phyloP scores from a whole-genome alignment of 1,140 invertebrate species.

The Plodia interpunctella region DNA sequence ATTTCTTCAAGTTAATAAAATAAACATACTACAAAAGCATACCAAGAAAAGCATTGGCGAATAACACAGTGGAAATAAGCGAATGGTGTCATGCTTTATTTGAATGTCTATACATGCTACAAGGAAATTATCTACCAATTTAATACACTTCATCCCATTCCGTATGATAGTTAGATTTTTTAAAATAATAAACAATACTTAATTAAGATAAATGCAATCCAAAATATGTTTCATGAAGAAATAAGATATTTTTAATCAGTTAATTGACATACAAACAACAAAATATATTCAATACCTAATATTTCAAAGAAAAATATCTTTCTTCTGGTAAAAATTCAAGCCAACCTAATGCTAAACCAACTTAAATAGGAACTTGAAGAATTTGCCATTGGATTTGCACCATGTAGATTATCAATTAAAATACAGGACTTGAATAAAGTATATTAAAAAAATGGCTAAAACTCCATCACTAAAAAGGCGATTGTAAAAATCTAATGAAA shows the following conservation, averaged over 20 bases:
- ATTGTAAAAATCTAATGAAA: not conserved
- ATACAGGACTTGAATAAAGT: too few species aligned
- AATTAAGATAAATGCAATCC: too few species aligned
- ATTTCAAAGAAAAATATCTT: not conserved
- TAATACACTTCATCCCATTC: not conserved
- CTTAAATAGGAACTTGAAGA: not conserved
- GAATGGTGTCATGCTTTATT: slow-evolving; percentile 41
- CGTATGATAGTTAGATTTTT: slow-evolving; percentile 20
- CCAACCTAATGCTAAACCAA: not conserved
- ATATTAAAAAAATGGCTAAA: not conserved
- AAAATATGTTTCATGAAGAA: not conserved
- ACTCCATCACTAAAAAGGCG: not conserved
- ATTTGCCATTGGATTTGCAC: not conserved
- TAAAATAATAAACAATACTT: slow-evolving; percentile 11
- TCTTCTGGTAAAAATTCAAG: not conserved
- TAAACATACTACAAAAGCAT: slow-evolving; percentile 33
- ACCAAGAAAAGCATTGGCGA: slow-evolving; percentile 48
- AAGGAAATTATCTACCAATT: not conserved
- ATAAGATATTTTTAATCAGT: not conserved
- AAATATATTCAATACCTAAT: not conserved
- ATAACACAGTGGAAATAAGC: slow-evolving; percentile 46
- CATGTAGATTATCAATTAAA: too few species aligned
- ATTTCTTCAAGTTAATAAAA: slow-evolving; percentile 61
- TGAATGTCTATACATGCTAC: slow-evolving; percentile 29
- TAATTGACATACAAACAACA: not conserved